Conservation (phyloP, 1,140 invertebrate genomes). For the Zaprionus capensis region DNA sequence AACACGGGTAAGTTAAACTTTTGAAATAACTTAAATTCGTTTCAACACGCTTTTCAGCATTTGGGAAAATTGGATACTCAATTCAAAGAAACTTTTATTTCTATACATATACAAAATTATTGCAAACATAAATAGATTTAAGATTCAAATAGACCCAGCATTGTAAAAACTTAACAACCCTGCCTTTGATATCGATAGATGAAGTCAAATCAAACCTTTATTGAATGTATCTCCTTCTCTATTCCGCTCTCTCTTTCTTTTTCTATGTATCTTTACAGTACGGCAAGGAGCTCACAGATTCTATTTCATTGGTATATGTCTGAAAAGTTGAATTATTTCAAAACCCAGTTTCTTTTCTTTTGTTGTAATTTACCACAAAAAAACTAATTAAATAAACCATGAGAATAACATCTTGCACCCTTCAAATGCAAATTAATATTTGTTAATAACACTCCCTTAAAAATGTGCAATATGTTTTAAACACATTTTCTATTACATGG, state of each 20-base stretch:
- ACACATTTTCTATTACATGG: neutral
- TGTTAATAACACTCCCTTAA: conserved; percentile 4
- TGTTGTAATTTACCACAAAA: conserved; percentile 33
- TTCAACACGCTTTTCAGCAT: conserved; percentile 3
- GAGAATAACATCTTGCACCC: conserved; percentile 5
- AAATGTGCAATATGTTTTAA: neutral
- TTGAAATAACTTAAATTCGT: neutral
- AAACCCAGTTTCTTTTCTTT: conserved; percentile 31
- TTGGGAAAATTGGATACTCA: neutral
- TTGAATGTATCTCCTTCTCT: conserved; percentile 49
- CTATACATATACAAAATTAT: neutral
- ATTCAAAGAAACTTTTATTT: neutral
- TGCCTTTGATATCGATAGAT: conserved; percentile 5
- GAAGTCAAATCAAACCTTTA: conserved; percentile 24
- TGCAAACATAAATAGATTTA: neutral
- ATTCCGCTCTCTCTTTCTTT: conserved; percentile 56
- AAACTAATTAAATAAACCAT: conserved; percentile 1
- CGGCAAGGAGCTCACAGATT: conserved; percentile 85
- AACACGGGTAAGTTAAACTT: conserved; percentile 74
- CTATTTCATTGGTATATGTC: conserved; percentile 83
- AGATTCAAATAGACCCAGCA: neutral
- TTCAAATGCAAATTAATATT: conserved; percentile 6
- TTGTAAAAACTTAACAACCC: neutral
- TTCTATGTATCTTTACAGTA: conserved; percentile 81
- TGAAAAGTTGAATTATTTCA: neutral